Evolutionary conservation across 1,140 invertebrate genomes (phyloP), one percentile per base, ranked within the genome.

Genomic region (Eubasilissa regina): DNA sequence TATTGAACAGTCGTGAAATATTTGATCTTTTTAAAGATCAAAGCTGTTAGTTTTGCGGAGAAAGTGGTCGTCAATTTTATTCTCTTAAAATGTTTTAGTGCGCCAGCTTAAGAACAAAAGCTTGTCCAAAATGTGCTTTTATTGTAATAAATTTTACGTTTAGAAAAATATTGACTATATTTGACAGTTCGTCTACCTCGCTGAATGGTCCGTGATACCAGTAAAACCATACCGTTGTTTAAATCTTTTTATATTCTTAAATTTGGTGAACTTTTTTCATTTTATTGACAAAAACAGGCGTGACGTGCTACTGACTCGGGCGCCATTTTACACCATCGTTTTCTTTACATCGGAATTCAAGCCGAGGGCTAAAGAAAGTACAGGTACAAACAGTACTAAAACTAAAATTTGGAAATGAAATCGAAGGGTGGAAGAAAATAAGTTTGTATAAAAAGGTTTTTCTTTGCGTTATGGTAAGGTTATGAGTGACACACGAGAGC

Each of bases 1-100:
- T 64, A 64, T 19, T 25, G 60, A 13, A 10, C 9, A 25, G 35
- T 25, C 35, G 19, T n/a, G 13, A 64, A 64, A 64, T 64, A 64
- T 64, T 64, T 64, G 60, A 64, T 64, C 60, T 64, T 64, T 64
- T 64, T 25, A 4, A 10, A n/a, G 60, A 64, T 64, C 60, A 44
- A 43, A 64, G 60, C 60, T 43, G 60, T 64, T 64, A 64, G 60
- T 35, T 64, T 64, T 43, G 3, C 25, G 19, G 19, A 35, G 21
- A 43, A 43, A 64, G 25, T 64, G 35, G 21, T 11, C 55, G 15
- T 3, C 25, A 35, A 35, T 35, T 35, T 35, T 35, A 35, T 35
- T 35, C 25, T 6, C 25, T 6, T 1, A 35, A 35, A 35, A 35
- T 35, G 6, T 35, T 35, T 35, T 6, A 35, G 25, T 0, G 6